Evolutionary conservation across 2,888 invertebrate genomes (phyloP).

Genomic region (Pachymerium ferrugineum): DNA sequence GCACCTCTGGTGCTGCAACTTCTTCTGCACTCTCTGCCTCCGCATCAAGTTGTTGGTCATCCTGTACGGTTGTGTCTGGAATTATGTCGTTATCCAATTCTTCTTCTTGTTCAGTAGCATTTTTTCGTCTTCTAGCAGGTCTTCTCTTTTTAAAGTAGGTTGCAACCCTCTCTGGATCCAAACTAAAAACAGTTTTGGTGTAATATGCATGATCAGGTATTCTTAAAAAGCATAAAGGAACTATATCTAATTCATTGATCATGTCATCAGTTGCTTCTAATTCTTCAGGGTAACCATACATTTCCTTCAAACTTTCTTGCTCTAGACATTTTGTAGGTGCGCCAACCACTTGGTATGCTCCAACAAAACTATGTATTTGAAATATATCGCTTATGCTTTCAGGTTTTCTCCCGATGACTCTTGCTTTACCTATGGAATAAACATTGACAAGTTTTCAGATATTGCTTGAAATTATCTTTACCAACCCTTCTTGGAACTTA

Average conservation of each 20-base stretch:
- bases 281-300: not conserved
- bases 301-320: not conserved
- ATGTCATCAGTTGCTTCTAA: not conserved
- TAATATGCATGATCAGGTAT: not conserved
- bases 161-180: not conserved
- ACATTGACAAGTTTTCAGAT: too few relatives aligned
- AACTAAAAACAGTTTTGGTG: not conserved
- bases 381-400: too few relatives aligned
- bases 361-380: slow-evolving; percentile 12
- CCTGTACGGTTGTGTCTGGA: not conserved
- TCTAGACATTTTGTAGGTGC: not conserved
- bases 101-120: not conserved
- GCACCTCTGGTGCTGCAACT: too few relatives aligned
- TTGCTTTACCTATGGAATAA: too few relatives aligned
- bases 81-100: not conserved
- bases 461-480: too few relatives aligned
- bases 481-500: too few relatives aligned
- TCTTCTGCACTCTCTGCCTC: too few relatives aligned
- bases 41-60: too few relatives aligned
- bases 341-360: slow-evolving; percentile 4
- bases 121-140: not conserved
- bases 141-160: not conserved
- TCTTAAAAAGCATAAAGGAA: not conserved
- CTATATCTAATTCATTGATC: not conserved
- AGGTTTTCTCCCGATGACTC: too few relatives aligned